Evolutionary conservation across 2,888 invertebrate species (phyloP).

Genomic region (Tethea ocularis): DNA sequence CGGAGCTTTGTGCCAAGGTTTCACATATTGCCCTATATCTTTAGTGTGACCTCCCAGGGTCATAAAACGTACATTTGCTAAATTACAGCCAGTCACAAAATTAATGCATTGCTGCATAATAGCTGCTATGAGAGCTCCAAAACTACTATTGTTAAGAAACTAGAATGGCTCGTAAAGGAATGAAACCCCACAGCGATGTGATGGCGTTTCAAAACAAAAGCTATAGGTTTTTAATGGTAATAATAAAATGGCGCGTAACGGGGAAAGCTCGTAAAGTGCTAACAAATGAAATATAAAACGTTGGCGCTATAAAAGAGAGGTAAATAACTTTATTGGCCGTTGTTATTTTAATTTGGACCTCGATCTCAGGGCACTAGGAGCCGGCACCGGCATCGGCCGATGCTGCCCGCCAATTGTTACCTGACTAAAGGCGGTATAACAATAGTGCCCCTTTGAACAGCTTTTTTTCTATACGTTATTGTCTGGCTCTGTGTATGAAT

Average conservation of each 20-base stretch:
- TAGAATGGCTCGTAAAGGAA: slow-evolving; percentile 8
- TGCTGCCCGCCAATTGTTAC: background rate
- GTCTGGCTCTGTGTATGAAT: background rate
- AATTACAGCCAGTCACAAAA: background rate
- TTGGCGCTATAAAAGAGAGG: slow-evolving; percentile 36
- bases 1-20: background rate
- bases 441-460: slow-evolving; percentile 2
- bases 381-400: no score
- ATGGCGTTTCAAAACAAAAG: slow-evolving; percentile 17
- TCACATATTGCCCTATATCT: background rate
- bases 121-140: background rate
- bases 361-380: slow-evolving; percentile 11
- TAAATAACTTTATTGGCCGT: slow-evolving; percentile 48
- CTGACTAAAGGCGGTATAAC: background rate
- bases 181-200: background rate
- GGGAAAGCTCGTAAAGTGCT: slow-evolving; percentile 45
- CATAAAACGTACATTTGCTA: background rate
- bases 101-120: background rate
- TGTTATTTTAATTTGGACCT: slow-evolving; percentile 41
- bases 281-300: slow-evolving; percentile 44
- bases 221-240: slow-evolving; percentile 34
- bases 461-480: slow-evolving; percentile 1
- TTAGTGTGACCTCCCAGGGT: background rate
- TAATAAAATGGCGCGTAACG: slow-evolving; percentile 36
- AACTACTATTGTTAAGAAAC: slow-evolving; percentile 6